Base-by-base conservation (phyloP, 2,797 vertebrate species). In the Ctenochaetus hawaiiensis region DNA sequence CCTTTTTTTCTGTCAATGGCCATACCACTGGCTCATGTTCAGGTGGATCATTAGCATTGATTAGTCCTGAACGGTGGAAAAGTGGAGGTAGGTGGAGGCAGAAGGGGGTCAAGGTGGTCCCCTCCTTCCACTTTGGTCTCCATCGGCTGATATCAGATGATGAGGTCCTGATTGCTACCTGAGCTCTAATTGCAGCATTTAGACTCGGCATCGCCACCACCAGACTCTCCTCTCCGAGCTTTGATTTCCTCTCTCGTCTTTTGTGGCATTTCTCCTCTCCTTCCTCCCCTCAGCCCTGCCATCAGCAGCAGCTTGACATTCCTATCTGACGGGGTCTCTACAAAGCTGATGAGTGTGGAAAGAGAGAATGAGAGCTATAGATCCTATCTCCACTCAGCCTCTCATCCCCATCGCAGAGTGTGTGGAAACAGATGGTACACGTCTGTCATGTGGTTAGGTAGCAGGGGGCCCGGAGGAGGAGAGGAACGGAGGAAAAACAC, bases 391-490 rank as follows among this genome's bases (percentile, higher is more conserved):
- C 78, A 72, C 83, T 84, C 79, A 81, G 68, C 78, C 84, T 86
- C 83, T 81, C 81, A 84, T 81, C 79, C 76, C 56, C 78, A 51
- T 76, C 48, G 44, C 76, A 26, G 82, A 78, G 80, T 52, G 78
- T 69, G 79, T 71, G 74, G 62, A 76, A 90, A 71, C 92, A 93
- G 91, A 92, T 92, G 90, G 92, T 72, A 58, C 80, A 59, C 68
- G 86, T 91, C 90, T 88, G 88, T 92, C 91, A 88, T 88, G 87
- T 85, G 87, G 88, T 84, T 78, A 84, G 87, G 89, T 86, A 87
- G 84, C 81, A 67, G 86, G 81, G 73, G 68, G 79, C 70, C 78
- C 41, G 49, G 80, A 89, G 81, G 75, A 88, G 81, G 71, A 84
- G 61, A 83, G 62, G 49, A 81, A 60, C n/a, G 2, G 64, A 72